Evolutionary conservation across 2,888 invertebrate genomes (phyloP), one percentile per base, ranked within the genome.

Genomic region (Drosophila lutescens): DNA sequence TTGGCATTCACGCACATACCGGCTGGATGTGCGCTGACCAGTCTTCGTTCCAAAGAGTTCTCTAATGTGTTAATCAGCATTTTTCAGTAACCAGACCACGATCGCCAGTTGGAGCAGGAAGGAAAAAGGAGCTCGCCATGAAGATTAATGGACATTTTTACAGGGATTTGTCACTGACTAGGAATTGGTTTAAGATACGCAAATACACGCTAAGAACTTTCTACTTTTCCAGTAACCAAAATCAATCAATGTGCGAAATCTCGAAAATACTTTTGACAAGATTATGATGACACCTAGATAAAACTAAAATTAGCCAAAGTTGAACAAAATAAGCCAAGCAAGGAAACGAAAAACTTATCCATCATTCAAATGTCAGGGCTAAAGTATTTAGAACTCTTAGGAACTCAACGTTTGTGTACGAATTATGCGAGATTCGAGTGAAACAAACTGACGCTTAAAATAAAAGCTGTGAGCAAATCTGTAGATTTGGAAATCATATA

Each of bases 51-150:
- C 73, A 78, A 76, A 82, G 69, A 67, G 75, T 78, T 69, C 74
- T 83, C 75, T 84, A 86, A 84, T 85, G 84, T 88, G 85, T 86
- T 86, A 88, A 85, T 88, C 88, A 88, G 87, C 85, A 81, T 86
- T 86, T 86, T 86, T 79, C 74, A 69, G 63, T 71, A 71, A 74
- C 74, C 66, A 69, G 49, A 41, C 65, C 55, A 55, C 20, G 55
- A 17, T 32, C 38, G 17, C 17, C 40, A 26, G 62, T 34, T 34
- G 38, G 36, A 55, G 68, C 17, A 55, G 73, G 65, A 55, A 74
- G 61, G 49, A 66, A 63, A 68, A 67, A 41, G 58, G 50, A 49
- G 55, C 56, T 77, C 50, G 56, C 46, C 47, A 50, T 58, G 56
- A 71, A 82, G 86, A 88, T 84, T 75, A 86, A 88, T 87, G 69